Evolutionary conservation across 2,797 vertebrate species (phyloP).

Genomic region (Centropyge bicolor): DNA sequence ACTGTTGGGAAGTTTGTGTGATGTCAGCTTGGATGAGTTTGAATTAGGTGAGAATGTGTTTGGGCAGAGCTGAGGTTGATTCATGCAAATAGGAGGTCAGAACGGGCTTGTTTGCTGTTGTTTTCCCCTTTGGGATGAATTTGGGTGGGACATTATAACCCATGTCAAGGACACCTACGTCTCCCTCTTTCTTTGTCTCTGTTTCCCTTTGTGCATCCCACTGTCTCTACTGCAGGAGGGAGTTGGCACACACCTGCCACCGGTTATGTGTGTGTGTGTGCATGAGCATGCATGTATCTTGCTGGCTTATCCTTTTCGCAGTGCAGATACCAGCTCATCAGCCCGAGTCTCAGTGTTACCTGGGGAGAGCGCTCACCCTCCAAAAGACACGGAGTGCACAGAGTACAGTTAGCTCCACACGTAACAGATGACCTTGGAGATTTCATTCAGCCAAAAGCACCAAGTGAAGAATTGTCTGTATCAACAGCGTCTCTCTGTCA

Average conservation of each 20-base stretch:
- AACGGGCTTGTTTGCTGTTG: conserved; percentile 6
- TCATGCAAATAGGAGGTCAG: conserved; percentile 21
- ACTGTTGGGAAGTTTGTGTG: neutral
- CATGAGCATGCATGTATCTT: conserved; percentile 49
- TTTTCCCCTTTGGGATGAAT: conserved; percentile 2
- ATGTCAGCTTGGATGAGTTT: conserved; percentile 29
- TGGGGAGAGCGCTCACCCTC: conserved; percentile 50
- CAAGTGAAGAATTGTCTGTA: conserved; percentile 62
- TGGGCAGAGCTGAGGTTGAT: conserved; percentile 8
- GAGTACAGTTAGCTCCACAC: conserved; percentile 51
- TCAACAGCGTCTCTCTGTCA: conserved; percentile 33
- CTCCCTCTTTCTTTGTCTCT: neutral
- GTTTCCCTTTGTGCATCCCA: neutral
- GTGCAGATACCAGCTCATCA: conserved; percentile 69
- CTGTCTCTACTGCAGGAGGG: conserved; percentile 32
- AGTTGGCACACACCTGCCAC: conserved; percentile 43
- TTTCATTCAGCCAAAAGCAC: conserved; percentile 67
- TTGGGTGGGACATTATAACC: conserved; percentile 3
- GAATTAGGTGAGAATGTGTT: conserved; percentile 3
- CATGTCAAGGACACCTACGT: conserved; percentile 17
- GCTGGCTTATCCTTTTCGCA: conserved; percentile 63
- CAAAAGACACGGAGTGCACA: conserved; percentile 48
- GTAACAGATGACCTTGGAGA: conserved; percentile 75
- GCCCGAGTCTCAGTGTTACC: conserved; percentile 49
- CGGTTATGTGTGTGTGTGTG: conserved; percentile 8